These are phyloP conservation scores for Callinectes sapidus DNA, from an alignment of 2,888 invertebrate genomes.

Conservation along the genomic window DNA sequence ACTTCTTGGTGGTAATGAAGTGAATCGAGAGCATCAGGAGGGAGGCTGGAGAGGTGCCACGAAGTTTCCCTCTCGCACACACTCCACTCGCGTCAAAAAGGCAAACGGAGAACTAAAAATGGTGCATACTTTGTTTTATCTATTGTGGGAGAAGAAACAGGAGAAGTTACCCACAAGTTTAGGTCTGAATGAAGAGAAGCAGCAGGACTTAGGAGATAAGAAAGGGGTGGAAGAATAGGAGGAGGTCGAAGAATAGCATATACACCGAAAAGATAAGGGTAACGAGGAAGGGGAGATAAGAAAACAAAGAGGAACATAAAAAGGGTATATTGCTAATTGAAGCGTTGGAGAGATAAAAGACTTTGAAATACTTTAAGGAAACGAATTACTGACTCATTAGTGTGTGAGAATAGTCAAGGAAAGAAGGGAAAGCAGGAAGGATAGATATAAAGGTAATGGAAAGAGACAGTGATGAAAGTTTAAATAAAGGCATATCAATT, in stretches of 20 bases:
- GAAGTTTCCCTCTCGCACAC: not conserved
- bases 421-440: not conserved
- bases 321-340: not conserved
- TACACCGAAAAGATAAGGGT: not conserved
- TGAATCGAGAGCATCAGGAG: not conserved
- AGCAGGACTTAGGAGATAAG: not conserved
- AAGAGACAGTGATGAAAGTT: not conserved
- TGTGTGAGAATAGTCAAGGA: not conserved
- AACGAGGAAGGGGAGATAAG: not conserved
- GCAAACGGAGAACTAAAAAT: not conserved
- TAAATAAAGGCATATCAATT: not conserved
- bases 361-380: not conserved
- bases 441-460: not conserved
- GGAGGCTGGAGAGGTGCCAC: not conserved
- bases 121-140: constrained; percentile 4
- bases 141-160: not conserved
- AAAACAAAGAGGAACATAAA: not conserved
- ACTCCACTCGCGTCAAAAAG: not conserved
- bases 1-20: not conserved
- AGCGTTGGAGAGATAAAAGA: not conserved
- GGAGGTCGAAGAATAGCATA: not conserved
- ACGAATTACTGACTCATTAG: not conserved
- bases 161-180: not conserved
- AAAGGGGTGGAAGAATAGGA: not conserved
- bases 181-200: not conserved